Evolutionary conservation across 2,113 vertebrate species (phyloP), one percentile per base, ranked within the genome.

Genomic region (Ameiurus melas): DNA sequence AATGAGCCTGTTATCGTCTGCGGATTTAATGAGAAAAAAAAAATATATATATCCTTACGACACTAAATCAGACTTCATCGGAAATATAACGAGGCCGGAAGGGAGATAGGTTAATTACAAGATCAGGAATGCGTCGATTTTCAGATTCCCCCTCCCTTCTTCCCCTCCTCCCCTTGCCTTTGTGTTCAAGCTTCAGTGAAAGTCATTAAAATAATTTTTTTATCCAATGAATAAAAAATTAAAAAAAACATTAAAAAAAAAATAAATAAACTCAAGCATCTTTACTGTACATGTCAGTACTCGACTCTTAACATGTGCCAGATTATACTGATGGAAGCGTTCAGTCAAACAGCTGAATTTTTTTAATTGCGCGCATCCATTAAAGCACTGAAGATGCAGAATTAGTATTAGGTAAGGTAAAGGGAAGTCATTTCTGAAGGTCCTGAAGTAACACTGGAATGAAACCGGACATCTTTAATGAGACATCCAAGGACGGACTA

Each of bases 91-190:
- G 77, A 87, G 79, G 71, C 87, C 83, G 73, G 78, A 90, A 85
- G 82, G 82, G 12, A 87, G 83, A 87, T 71, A 82, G 55, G 68
- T 91, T 91, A 86, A 91, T 91, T 91, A 83, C 83, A 33, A 83
- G 82, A 89, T 87, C 80, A 85, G 73, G 85, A 90, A 87, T 83
- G 68, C 84, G 82, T 89, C 78, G 55, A 89, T 83, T 87, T 87
- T 83, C 51, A 27, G 73, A n/a, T 22, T 60, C 88, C 30, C 58
- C 16, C 47, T 19, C 39, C 47, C 47, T 9, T 5, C 20, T 47
- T 17, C 27, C 47, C 47, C 47, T 5, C 20, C 62, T 17, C 27
- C 58, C 60, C 57, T 27, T 36, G 80, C 19, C 64, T 70, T 80
- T 79, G 85, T 25, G 66, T 78, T 89, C 77, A 82, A 10, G 57